Evolutionary conservation across 2,797 vertebrate species (phyloP).

Genomic region (Amblyraja radiata): DNA sequence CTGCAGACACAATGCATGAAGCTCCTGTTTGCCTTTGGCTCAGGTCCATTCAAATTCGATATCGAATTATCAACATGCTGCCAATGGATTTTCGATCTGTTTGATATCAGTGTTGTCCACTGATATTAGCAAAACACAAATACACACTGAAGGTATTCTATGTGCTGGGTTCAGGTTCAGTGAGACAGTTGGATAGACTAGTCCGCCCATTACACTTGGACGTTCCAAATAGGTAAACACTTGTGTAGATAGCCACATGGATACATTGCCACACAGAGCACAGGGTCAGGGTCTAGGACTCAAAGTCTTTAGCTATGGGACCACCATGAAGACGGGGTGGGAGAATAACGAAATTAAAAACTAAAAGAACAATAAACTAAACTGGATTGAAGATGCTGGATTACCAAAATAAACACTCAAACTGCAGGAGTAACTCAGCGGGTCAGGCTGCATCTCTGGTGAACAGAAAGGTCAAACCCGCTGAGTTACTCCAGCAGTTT

Average conservation of each 20-base stretch:
- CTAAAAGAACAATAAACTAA: too few species aligned
- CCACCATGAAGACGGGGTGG: background rate
- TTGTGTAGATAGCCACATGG: background rate
- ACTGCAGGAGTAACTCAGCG: too few species aligned
- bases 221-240: background rate
- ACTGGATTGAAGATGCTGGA: too few species aligned
- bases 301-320: too few species aligned
- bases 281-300: too few species aligned
- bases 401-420: too few species aligned
- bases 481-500: too few species aligned
- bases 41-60: background rate
- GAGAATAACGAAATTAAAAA: too few species aligned
- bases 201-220: background rate
- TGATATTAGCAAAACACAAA: background rate
- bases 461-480: background rate
- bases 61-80: background rate
- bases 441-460: background rate
- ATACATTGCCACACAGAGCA: background rate
- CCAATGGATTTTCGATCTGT: background rate
- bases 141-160: background rate
- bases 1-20: background rate
- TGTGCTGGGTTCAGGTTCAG: background rate
- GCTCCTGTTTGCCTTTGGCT: background rate
- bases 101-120: background rate
- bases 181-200: background rate